Evolutionary conservation across 2,888 invertebrate genomes (phyloP).

Genomic region (Acrocyrtus sp.): DNA sequence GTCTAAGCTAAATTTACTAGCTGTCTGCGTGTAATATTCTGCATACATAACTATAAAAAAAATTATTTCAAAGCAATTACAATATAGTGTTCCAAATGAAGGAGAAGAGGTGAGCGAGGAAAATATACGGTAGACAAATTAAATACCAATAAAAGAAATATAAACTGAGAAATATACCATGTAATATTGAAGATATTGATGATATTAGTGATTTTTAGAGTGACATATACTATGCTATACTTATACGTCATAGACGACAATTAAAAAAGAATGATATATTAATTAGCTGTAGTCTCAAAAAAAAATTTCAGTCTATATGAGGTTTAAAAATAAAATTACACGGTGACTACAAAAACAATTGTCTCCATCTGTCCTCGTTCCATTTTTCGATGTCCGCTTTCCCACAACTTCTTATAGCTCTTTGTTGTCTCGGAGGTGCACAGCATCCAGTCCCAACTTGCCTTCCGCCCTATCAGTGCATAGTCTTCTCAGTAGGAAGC

Average conservation of each 20-base stretch:
- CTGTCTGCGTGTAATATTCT: background rate
- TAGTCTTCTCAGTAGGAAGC: too few relatives aligned
- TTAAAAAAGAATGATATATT: constrained; percentile 25
- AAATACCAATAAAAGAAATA: background rate
- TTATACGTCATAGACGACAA: constrained; percentile 14
- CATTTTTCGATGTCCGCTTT: too few relatives aligned
- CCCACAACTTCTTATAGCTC: too few relatives aligned
- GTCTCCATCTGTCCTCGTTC: too few relatives aligned
- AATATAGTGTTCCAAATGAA: background rate
- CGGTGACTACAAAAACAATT: too few relatives aligned
- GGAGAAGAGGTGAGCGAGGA: background rate
- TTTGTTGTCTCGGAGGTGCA: too few relatives aligned
- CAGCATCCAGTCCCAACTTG: too few relatives aligned
- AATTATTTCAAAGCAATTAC: background rate
- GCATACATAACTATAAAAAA: background rate
- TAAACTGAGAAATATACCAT: constrained; percentile 2
- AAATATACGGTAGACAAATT: background rate
- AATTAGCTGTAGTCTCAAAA: constrained; percentile 48
- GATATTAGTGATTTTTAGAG: constrained; percentile 50
- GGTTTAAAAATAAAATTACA: constrained; percentile 6
- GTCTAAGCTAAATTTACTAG: background rate
- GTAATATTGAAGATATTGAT: constrained; percentile 25
- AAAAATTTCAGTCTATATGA: constrained; percentile 42
- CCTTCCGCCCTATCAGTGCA: too few relatives aligned
- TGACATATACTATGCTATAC: constrained; percentile 20